Evolutionary conservation across 2,113 vertebrate genomes (phyloP).

Genomic region (Hemiprocne comata): DNA sequence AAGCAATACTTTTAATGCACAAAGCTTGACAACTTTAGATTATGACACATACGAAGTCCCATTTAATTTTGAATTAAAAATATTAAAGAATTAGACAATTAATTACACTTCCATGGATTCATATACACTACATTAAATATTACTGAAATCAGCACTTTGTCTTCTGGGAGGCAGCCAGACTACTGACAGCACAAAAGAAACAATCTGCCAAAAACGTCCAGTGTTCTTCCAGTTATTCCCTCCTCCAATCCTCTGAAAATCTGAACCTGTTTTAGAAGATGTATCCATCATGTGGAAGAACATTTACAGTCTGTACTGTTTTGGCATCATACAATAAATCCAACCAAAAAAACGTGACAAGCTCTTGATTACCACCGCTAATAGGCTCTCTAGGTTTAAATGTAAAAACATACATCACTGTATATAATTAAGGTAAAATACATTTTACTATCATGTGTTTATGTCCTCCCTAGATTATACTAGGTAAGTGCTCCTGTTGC

Average conservation of each 20-base stretch:
- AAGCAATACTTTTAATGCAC: slow-evolving; percentile 68
- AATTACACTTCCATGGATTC: slow-evolving; percentile 42
- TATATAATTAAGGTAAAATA: neutral
- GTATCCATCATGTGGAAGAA: neutral
- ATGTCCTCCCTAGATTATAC: neutral
- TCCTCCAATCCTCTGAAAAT: slow-evolving; percentile 30
- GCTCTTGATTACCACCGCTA: neutral
- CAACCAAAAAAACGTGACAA: neutral
- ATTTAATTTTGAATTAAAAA: slow-evolving; percentile 48
- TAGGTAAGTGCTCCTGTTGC: neutral
- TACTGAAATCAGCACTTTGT: slow-evolving; percentile 26
- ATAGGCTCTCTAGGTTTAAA: neutral
- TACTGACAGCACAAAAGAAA: neutral
- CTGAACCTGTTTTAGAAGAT: slow-evolving; percentile 18
- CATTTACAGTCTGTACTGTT: neutral
- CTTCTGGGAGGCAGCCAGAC: slow-evolving; percentile 8
- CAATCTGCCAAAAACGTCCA: neutral
- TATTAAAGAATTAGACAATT: slow-evolving; percentile 48
- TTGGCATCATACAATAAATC: neutral
- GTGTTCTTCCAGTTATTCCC: neutral
- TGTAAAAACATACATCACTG: neutral
- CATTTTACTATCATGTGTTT: slow-evolving; percentile 2
- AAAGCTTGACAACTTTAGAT: slow-evolving; percentile 63
- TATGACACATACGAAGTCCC: slow-evolving; percentile 19
- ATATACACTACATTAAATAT: slow-evolving; percentile 21